Base-by-base conservation (phyloP, 1,140 invertebrate genomes). In the Cyrtorhinus lividipennis region DNA sequence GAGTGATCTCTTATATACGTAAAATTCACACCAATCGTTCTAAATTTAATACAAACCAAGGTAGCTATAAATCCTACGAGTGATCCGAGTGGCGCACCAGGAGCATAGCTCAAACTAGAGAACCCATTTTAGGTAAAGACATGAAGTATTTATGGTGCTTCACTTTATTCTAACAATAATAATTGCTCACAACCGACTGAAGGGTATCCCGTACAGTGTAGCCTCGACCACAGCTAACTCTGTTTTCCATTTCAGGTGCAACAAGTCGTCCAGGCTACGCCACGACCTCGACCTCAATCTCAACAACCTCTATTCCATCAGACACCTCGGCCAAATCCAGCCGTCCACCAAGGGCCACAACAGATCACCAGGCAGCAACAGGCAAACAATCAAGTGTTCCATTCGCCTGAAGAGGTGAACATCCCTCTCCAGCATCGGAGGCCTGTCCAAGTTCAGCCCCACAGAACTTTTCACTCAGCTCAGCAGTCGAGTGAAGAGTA, bases 351-450 rank as follows among this genome's bases (percentile, higher is more conserved):
- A 62, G n/a, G n/a, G n/a, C 23, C 30, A 18, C 61, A 48, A 12
- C 67, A 65, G 45, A 61, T 46, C 8, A 23, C 59, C 0, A 27
- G 27, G 1, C 23, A 24, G 18, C 59, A 56, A 25, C n/a, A n/a
- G n/a, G n/a, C n/a, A n/a, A 27, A 18, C 15, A 59, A 53, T 56
- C 62, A 67, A 26, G 87, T 89, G 3, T 91, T 87, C 72, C 81
- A 85, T 64, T 86, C 86, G 20, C 86, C 88, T 1, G 87, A 91
- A 71, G 86, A 89, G 70, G 86, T 90, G 1, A 90, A 91, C 71
- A 90, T 90, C 64, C 87, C 88, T 1, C 76, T 90, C 26, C 82
- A 84, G 60, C 86, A 89, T 67, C 79, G 88, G 68, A 74, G 85
- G 69, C 84, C 84, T 0, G 62, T 53, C 0, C 59, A 61, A 0